Conservation (phyloP, 2,113 vertebrate genomes). For the Cavia porcellus region DNA sequence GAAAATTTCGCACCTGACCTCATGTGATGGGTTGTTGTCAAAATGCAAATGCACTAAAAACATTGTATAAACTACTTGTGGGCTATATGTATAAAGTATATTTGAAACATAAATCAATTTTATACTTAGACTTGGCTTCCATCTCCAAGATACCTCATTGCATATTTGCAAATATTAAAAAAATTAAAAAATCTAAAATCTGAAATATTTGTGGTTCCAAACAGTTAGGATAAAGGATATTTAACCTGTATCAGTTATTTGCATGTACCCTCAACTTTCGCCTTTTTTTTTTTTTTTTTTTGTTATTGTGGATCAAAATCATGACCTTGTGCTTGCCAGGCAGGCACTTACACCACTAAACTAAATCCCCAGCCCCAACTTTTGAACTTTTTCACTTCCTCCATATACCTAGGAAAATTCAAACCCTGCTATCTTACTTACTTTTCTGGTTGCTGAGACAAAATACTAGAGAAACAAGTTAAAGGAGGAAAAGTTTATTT, state of each 20-base stretch:
- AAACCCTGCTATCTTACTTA: neutral
- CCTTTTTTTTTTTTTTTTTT: neutral
- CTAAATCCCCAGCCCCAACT: neutral
- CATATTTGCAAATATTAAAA: neutral
- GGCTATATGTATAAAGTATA: neutral
- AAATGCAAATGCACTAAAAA: neutral
- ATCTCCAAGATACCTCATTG: neutral
- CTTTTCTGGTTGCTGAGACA: neutral
- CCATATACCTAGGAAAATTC: constrained; percentile 37
- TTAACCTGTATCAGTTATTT: neutral
- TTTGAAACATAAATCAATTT: neutral
- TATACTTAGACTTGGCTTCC: neutral
- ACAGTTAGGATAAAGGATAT: neutral
- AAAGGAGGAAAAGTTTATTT: neutral
- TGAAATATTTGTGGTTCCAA: neutral
- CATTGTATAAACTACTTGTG: neutral
- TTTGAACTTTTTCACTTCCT: constrained; percentile 52
- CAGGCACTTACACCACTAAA: too few relatives aligned
- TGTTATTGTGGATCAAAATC: too few relatives aligned
- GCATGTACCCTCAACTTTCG: neutral
- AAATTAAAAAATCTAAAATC: neutral
- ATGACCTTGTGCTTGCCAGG: too few relatives aligned
- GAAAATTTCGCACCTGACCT: neutral
- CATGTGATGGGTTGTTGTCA: neutral
- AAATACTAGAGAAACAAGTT: neutral